Conservation (phyloP, 2,888 invertebrate species). For the Lampropteryx suffumata region DNA sequence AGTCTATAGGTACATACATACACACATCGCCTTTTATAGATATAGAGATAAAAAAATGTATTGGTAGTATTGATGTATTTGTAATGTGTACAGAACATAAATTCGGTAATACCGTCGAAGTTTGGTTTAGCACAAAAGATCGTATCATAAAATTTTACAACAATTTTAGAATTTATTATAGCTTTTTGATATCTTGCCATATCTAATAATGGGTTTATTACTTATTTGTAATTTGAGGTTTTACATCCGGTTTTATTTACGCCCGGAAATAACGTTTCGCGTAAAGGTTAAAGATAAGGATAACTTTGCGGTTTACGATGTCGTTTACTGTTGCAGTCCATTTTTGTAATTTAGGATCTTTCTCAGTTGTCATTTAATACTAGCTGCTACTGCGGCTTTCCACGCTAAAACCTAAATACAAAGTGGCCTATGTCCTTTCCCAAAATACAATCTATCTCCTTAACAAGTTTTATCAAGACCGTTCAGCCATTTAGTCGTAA, state of each 20-base stretch:
- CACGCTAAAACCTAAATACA: no score
- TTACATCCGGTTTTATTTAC: conserved; percentile 49
- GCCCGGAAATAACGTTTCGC: conserved; percentile 29
- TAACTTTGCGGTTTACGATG: conserved; percentile 25
- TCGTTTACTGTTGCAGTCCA: conserved; percentile 10
- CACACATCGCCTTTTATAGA: no score
- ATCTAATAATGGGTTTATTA: conserved; percentile 71
- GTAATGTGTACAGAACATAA: conserved; percentile 42
- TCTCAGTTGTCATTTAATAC: no score
- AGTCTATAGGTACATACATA: no score
- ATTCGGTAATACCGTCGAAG: conserved; percentile 63
- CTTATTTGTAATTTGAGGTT: conserved; percentile 65
- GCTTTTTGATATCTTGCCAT: conserved; percentile 74
- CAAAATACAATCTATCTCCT: no score
- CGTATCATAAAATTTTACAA: conserved; percentile 78
- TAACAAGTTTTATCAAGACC: no score
- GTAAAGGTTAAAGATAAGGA: conserved; percentile 32
- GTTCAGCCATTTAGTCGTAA: no score
- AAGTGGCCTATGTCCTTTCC: no score
- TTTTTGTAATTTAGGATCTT: neutral
- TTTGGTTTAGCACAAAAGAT: conserved; percentile 62
- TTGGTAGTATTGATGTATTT: neutral
- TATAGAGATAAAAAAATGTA: no score
- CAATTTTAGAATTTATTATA: conserved; percentile 73
- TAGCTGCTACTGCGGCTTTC: no score